Evolutionary conservation across 2,797 vertebrate genomes (phyloP), one percentile per base, ranked within the genome.

Genomic region (Scomberomorus guttatus): DNA sequence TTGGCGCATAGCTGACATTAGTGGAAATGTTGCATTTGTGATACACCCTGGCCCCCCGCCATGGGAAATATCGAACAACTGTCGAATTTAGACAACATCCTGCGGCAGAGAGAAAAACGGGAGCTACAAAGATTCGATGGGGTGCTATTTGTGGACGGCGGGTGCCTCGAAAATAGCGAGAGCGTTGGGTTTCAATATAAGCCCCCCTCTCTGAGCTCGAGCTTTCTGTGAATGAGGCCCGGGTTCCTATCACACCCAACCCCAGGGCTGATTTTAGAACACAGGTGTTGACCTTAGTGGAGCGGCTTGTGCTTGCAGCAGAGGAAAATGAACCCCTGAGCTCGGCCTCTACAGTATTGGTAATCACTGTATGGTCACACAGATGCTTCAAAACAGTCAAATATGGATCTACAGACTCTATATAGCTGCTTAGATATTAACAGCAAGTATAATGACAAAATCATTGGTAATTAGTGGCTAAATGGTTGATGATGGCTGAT

Each of bases 241-340:
- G 82, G 92, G 94, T 94, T 95, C 95, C 93, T 93, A 91, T 93
- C 93, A 88, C 94, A 90, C 88, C 91, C 91, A 90, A 81, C 90
- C 92, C 91, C 77, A 11, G 68, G 44, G 89, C 94, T 94, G 89
- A 90, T 95, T 96, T 96, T 96, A 96, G 94, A 96, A 92, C 95
- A 95, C 95, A 96, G 95, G 95, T 96, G 95, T 94, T 96, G 95
- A 96, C 95, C 95, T 96, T 94, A 95, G 92, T 81, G 90, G 86
- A 91, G 90, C 81, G 86, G 90, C 90, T 94, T 90, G 86, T 94
- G 94, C 93, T 94, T 94, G 93, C 93, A 87, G 88, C 87, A 92
- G 93, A 94, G 92, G 93, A 94, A 95, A 94, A 95, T 94, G 90
- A 91, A 94, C 83, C 91, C 88, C 75, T 61, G 83, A 91, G 88